Evolutionary conservation across 2,888 invertebrate species (phyloP), one percentile per base, ranked within the genome.

Genomic region (Tromatobia lineatoria): DNA sequence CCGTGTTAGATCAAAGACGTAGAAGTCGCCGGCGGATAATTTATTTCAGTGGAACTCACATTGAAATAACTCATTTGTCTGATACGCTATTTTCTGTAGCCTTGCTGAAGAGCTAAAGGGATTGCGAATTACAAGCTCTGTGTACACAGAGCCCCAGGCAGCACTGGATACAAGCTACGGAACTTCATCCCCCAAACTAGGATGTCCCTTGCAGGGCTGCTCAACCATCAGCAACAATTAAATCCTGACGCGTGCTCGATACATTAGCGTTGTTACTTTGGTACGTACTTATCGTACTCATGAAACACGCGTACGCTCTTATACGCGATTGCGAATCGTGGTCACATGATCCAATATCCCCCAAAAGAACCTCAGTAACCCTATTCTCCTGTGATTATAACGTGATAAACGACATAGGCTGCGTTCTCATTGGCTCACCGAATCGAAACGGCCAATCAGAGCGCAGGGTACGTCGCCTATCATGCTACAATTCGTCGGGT

Each of bases 331-430:
- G 18, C 13, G 18, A 61, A 61, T n/a, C 81, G 79, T 71, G 87
- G 87, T 85, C 85, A 77, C 87, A 69, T 67, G 85, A 88, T 89
- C 87, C 88, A 88, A 88, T 87, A 91, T 87, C 88, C 88, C 90
- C 86, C 42, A 11, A 77, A 85, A 87, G 67, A 75, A 34, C 13
- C 29, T 3, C 86, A 86, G 10, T 38, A 10, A 2, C 45, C 45
- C 45, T 45, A 45, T 3, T 15, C 15, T 45, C 15, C 45, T 3
- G 0, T 15, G 15, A 45, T 45, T 15, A 45, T 45, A 45, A 45
- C 45, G 45, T 45, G 45, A 45, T 15, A 45, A 45, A 15, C 4
- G 45, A 45, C 45, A 45, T 45, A 45, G 15, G 10, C 4, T 45
- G 45, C 15, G 15, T 45, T 15, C 4, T 45, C 15, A 45, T 45